Evolutionary conservation across 2,888 invertebrate species (phyloP).

Genomic region (Lasius platythorax): DNA sequence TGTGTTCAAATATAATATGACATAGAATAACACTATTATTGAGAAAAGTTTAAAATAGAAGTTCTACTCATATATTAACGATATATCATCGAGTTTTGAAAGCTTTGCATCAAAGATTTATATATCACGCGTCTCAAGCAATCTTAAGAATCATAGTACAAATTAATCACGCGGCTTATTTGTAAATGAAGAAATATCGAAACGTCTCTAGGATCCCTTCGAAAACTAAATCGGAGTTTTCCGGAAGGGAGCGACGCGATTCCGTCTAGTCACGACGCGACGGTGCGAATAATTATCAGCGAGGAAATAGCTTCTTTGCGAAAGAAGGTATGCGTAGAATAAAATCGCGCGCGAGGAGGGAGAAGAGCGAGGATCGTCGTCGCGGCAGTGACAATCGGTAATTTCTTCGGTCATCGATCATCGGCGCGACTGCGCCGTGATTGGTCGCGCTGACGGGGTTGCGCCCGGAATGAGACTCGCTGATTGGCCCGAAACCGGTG

Average conservation of each 20-base stretch:
- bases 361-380: constrained; percentile 61
- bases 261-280: constrained; percentile 38
- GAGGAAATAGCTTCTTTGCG: constrained; percentile 51
- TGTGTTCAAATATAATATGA: background rate
- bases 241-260: constrained; percentile 25
- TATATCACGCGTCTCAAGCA: background rate
- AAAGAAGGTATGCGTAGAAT: constrained; percentile 39
- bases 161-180: constrained; percentile 20
- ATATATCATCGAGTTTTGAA: background rate
- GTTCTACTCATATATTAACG: background rate
- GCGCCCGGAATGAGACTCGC: constrained; percentile 55
- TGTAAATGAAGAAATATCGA: constrained; percentile 22
- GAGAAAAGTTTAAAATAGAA: background rate
- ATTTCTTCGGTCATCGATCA: constrained; percentile 77
- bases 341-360: constrained; percentile 38
- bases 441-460: constrained; percentile 68
- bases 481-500: constrained; percentile 71
- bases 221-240: background rate
- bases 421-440: constrained; percentile 59
- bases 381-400: constrained; percentile 75
- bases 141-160: background rate
- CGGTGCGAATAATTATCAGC: constrained; percentile 63
- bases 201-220: background rate
- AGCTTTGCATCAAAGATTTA: background rate
- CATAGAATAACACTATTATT: background rate